phyloP scores from a whole-genome alignment of 2,888 invertebrate species.

The Podabrus alpinus region DNA sequence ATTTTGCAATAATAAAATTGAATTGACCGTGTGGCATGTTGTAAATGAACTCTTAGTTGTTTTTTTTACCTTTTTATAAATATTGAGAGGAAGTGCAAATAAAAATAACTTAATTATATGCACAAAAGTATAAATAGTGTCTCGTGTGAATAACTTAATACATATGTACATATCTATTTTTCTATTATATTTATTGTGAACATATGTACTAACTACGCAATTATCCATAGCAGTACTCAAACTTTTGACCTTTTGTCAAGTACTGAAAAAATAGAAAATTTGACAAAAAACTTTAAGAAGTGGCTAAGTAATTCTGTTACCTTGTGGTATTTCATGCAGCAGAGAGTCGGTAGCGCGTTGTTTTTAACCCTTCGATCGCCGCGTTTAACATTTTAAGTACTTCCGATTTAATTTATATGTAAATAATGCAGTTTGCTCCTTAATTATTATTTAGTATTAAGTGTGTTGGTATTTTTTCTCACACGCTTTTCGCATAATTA shows the following conservation, averaged over 20 bases:
- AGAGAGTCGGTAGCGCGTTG: background rate
- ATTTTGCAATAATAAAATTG: background rate
- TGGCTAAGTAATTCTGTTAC: background rate
- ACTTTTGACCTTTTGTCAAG: background rate
- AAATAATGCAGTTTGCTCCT: background rate
- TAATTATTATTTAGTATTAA: background rate
- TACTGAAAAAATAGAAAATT: background rate
- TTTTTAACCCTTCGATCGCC: background rate
- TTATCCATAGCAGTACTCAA: background rate
- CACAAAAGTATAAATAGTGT: background rate
- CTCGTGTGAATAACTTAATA: constrained; percentile 1
- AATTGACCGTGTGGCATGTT: background rate
- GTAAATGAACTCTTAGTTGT: background rate
- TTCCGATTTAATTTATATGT: background rate
- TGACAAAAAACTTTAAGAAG: background rate
- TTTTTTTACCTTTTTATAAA: background rate
- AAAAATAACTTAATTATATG: background rate
- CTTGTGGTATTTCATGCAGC: background rate
- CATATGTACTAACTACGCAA: constrained; percentile 1
- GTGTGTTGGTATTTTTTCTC: background rate
- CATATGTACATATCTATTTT: background rate
- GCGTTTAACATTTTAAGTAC: background rate
- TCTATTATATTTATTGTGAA: background rate
- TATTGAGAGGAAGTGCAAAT: background rate
- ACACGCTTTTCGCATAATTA: constrained; percentile 5